Percentiles rank a stretch among this genome's conserved stretches.
phyloP scores from a whole-genome alignment of 2,888 invertebrate genomes.

The Nomada ferruginata region DNA sequence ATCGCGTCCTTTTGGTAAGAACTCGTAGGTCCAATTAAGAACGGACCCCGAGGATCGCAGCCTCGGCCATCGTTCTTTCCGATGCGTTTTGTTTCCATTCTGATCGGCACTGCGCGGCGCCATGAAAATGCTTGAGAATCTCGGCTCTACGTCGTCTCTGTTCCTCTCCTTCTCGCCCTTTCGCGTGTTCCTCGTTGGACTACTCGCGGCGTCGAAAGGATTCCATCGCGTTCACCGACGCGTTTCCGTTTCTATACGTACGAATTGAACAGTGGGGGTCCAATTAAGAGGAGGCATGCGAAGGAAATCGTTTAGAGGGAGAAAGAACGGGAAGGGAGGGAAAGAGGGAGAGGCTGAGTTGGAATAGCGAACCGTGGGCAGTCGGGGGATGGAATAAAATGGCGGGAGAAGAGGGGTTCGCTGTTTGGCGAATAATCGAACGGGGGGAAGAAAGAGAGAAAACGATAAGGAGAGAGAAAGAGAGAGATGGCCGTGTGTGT shows the following conservation, averaged over 20 bases:
- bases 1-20: constrained; percentile 49
- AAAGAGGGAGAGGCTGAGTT: constrained; percentile 64
- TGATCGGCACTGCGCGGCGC: constrained; percentile 62
- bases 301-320: constrained; percentile 79
- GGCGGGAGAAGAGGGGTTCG: not conserved
- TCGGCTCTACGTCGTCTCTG: constrained; percentile 12
- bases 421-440: not conserved
- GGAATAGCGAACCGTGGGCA: constrained; percentile 44
- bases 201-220: constrained; percentile 36
- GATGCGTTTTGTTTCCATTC: constrained; percentile 63
- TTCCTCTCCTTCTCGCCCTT: not conserved
- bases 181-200: constrained; percentile 23
- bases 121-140: constrained; percentile 69
- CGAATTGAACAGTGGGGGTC: constrained; percentile 74
- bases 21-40: constrained; percentile 62
- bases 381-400: not conserved
- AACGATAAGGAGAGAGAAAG: constrained; percentile 2
- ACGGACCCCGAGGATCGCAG: constrained; percentile 24
- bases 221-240: constrained; percentile 67
- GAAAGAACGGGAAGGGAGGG: constrained; percentile 25
- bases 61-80: constrained; percentile 22
- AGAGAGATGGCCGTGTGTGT: not conserved
- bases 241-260: constrained; percentile 73
- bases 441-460: not conserved
- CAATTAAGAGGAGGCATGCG: constrained; percentile 81